Base-by-base conservation (phyloP, 2,888 invertebrate genomes). In the Linnaemya tessellans region DNA sequence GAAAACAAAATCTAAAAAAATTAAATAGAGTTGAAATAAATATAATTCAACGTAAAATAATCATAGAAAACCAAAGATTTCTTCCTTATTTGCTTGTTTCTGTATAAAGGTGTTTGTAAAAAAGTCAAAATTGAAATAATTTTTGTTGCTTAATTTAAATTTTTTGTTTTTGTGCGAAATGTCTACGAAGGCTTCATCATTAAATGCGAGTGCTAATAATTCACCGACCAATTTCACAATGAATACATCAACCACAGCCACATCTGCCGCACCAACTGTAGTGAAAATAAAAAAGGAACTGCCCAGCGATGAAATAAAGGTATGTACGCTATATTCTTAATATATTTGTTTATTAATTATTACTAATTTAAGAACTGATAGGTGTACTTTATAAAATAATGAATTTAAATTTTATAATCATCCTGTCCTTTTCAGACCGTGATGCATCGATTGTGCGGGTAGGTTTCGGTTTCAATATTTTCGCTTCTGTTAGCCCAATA, bases 221-320 rank as follows among this genome's bases (percentile, higher is more conserved):
- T 85, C 84, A 43, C 64, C 85, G 46, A 77, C 80, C 41, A 85
- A 71, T 84, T 41, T 87, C 30, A 84, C 87, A 54, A 84, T 85
- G 80, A 88, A 87, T 79, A 51, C 84, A 11, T 54, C 87, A 64
- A 35, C 80, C 56, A 20, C 51, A 51, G 9, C 51, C 5, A 20
- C 80, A 65, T 74, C 84, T 68, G 64, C 73, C 75, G 74, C 87
- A 74, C 73, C 86, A 83, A 79, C 81, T 35, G 71, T 60, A 80
- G 91, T 92, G 10, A 92, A 92, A 86, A 92, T 92, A 77, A 96
- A 96, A 92, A 96, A 96, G 92, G 96, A 96, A 91, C 93, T 94
- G 89, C 93, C 93, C 85, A 95, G 95, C 93, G 96, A 96, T 93
- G 96, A 96, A 93, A 96, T 96, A 91, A 96, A 96, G 94, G 96